phyloP scores from a whole-genome alignment of 1,140 invertebrate genomes.

The Caenorhabditis brenneri region DNA sequence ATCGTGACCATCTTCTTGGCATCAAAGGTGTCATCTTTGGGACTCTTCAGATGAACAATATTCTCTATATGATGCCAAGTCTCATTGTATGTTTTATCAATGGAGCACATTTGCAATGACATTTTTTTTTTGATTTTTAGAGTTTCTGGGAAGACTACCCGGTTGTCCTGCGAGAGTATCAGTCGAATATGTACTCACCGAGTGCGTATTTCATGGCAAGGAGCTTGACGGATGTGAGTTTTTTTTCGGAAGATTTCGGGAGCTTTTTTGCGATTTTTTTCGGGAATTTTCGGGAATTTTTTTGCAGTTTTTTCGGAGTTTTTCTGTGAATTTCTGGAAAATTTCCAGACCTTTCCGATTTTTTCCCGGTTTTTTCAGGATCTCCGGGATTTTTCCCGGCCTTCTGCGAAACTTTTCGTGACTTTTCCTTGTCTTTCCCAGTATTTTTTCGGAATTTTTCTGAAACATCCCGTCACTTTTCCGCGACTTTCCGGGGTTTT shows the following conservation, averaged over 20 bases:
- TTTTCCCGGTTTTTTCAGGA: no score
- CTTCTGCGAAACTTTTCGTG: no score
- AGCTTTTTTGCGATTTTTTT: no score
- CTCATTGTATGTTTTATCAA: slow-evolving; percentile 24
- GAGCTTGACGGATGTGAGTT: slow-evolving; percentile 51
- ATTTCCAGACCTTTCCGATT: no score
- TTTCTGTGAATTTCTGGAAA: no score
- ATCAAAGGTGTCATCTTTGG: slow-evolving; percentile 91
- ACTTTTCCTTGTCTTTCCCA: no score
- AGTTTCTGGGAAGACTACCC: slow-evolving; percentile 72
- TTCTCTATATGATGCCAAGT: slow-evolving; percentile 66
- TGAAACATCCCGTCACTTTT: no score
- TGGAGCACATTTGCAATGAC: neutral
- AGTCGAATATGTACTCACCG: slow-evolving; percentile 87
- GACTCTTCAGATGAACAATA: slow-evolving; percentile 83
- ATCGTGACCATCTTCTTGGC: slow-evolving; percentile 84
- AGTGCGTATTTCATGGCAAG: slow-evolving; percentile 90
- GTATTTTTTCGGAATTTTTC: no score
- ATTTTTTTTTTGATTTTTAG: neutral
- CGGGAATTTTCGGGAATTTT: no score
- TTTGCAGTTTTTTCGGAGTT: no score
- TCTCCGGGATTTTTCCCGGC: no score
- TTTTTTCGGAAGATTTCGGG: neutral
- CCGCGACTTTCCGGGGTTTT: no score
- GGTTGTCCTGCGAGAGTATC: slow-evolving; percentile 86